These are phyloP conservation scores for Pristis pectinata DNA, from an alignment of 2,797 vertebrate genomes.

Conservation along the genomic window DNA sequence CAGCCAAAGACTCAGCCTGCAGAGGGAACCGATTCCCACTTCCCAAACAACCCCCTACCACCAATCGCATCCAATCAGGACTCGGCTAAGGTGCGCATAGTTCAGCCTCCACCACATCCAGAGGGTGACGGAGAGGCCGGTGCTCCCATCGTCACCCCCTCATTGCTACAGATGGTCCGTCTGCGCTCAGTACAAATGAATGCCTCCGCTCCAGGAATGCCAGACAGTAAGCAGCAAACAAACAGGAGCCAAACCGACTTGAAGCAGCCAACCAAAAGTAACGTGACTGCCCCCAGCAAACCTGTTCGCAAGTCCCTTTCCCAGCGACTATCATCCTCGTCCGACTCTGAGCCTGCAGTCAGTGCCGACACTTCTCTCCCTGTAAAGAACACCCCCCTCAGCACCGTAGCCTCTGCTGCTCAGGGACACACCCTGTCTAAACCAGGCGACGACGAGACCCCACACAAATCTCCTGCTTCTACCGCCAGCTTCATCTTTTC, in stretches of 20 bases:
- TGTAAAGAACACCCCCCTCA: background rate
- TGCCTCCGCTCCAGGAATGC: conserved; percentile 43
- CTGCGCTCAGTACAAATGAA: conserved; percentile 75
- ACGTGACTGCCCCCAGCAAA: conserved; percentile 46
- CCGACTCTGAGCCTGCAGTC: conserved; percentile 48
- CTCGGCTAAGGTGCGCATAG: too few relatives aligned
- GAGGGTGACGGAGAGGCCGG: conserved; percentile 57
- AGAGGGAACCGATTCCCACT: background rate
- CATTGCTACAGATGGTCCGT: conserved; percentile 90
- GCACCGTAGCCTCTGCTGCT: background rate
- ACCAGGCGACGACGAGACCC: conserved; percentile 50
- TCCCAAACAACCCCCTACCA: too few relatives aligned
- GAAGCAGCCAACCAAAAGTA: conserved; percentile 27
- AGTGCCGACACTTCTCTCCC: conserved; percentile 52
- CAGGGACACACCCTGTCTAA: conserved; percentile 44
- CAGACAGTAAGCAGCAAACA: conserved; percentile 7
- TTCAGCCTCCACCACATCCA: conserved; percentile 66
- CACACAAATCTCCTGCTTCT: conserved; percentile 67
- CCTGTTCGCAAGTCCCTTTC: conserved; percentile 73
- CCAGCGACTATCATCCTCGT: conserved; percentile 55
- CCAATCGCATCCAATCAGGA: background rate
- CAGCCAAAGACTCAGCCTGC: background rate
- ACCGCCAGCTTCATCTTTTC: conserved; percentile 92
- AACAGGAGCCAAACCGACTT: conserved; percentile 44
- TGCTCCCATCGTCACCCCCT: conserved; percentile 84